Percentiles rank a stretch among this genome's conserved stretches.
Evolutionary conservation across 2,797 vertebrate genomes (phyloP).

Genomic region (Parauchenoglanis ngamensis): DNA sequence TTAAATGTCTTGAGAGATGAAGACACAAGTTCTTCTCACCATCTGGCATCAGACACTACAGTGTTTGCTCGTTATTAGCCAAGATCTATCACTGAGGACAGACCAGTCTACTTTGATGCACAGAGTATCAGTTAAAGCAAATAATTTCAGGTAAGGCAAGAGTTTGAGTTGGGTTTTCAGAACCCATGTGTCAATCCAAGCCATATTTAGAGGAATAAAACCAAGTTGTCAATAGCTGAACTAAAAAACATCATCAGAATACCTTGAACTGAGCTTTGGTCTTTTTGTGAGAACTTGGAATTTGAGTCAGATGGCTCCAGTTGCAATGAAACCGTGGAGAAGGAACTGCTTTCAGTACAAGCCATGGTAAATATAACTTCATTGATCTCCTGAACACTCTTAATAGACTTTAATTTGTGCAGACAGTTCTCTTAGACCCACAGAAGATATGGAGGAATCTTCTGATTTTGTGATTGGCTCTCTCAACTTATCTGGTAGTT

Average conservation of each 20-base stretch:
- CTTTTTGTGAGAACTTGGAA: not conserved
- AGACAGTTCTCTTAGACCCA: too few relatives aligned
- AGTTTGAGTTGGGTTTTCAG: not conserved
- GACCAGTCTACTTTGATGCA: not conserved
- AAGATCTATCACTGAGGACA: not conserved
- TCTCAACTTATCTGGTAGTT: not conserved
- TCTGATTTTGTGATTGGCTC: too few relatives aligned
- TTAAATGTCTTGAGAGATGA: conserved; percentile 3
- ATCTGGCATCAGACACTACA: not conserved
- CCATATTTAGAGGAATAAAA: not conserved
- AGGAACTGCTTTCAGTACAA: not conserved
- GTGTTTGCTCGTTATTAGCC: conserved; percentile 29
- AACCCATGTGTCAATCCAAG: not conserved
- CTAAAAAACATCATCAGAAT: not conserved
- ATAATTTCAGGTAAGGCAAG: not conserved
- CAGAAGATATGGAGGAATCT: too few relatives aligned
- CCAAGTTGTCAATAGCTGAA: not conserved
- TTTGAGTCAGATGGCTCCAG: not conserved
- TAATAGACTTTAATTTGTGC: not conserved
- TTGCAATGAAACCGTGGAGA: not conserved
- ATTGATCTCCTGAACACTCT: not conserved
- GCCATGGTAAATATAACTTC: not conserved
- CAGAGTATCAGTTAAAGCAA: not conserved
- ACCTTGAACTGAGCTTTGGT: too few relatives aligned
- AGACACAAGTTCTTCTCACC: not conserved